These are phyloP conservation scores for Ptychadena robeensis DNA, from an alignment of 2,797 vertebrate species.

Conservation along the genomic window DNA sequence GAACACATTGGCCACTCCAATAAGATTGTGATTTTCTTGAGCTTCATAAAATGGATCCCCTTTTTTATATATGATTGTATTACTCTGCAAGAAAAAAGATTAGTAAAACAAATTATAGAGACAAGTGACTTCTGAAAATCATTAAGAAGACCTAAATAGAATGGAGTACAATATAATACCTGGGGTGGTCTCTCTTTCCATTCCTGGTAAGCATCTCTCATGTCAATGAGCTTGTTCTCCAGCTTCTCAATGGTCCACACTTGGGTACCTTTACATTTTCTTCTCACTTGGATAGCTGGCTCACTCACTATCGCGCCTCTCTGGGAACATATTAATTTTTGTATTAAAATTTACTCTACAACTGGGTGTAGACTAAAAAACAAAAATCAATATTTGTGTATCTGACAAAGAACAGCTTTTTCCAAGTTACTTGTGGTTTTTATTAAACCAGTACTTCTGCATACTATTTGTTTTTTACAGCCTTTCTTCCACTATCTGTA, in stretches of 20 bases:
- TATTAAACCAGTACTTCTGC: not conserved
- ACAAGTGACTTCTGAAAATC: not conserved
- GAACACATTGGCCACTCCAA: slow-evolving; percentile 96
- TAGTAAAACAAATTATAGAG: not conserved
- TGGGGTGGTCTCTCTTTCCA: slow-evolving; percentile 90
- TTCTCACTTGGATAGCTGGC: slow-evolving; percentile 93
- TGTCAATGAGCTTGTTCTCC: slow-evolving; percentile 96
- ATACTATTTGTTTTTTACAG: not conserved
- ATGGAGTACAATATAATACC: slow-evolving; percentile 42
- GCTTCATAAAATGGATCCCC: slow-evolving; percentile 95
- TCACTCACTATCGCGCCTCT: slow-evolving; percentile 95
- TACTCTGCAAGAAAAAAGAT: slow-evolving; percentile 72
- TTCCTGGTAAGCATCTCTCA: slow-evolving; percentile 96
- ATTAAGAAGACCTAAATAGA: not conserved
- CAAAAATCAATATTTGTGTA: not conserved
- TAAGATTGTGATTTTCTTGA: slow-evolving; percentile 97
- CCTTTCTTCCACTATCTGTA: not conserved
- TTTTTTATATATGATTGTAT: slow-evolving; percentile 79
- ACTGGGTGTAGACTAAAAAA: not conserved
- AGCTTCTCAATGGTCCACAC: slow-evolving; percentile 98
- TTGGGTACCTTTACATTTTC: slow-evolving; percentile 91
- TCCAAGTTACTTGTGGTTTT: not conserved
- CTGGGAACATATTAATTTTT: slow-evolving; percentile 70
- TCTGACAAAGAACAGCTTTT: not conserved
- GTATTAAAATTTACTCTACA: no score